Evolutionary conservation across 2,113 vertebrate species (phyloP), one percentile per base, ranked within the genome.

Genomic region (Charadrius vociferus): DNA sequence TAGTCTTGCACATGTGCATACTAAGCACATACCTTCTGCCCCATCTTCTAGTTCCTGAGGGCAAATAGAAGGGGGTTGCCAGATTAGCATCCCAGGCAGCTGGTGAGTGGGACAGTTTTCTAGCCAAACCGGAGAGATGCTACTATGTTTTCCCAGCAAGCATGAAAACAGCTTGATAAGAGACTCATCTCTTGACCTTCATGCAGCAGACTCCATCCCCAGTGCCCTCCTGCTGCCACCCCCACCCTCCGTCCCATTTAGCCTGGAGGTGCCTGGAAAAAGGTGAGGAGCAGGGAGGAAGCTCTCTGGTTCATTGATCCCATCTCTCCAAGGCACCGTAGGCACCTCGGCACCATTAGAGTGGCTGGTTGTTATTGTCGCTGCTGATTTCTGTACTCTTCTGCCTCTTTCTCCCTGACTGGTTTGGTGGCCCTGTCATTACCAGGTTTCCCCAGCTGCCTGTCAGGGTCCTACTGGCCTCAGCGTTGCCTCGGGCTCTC

Each of bases 341-440:
- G 86, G 86, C 1, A 1, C 34, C 77, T 90, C 9, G 0, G 91
- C 91, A 66, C 80, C 9, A 2, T 30, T 79, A 34, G 55, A 32
- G 4, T 37, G 55, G 84, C 84, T 23, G n/a, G 81, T 89, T 95
- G 86, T 97, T 94, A 62, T 77, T 83, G 93, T 91, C 39, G 0
- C 1, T 39, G 74, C 89, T 88, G 86, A 79, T 95, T 88, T 75
- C 91, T 56, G 17, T 70, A 24, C 70, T 86, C 85, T 89, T 74
- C 83, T 91, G 81, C 73, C 58, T 88, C 94, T 58, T 95, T 91
- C 86, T 81, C 90, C 90, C 93, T 81, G 97, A 78, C 95, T 75
- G 97, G 81, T 49, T 65, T 95, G 97, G 97, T 96, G 96, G 97
- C 95, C 86, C 79, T 93, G 93, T 97, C 96, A 97, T 98, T 98